These are phyloP conservation scores for Spermophilus dauricus DNA, from an alignment of 2,113 vertebrate species.

Conservation along the genomic window DNA sequence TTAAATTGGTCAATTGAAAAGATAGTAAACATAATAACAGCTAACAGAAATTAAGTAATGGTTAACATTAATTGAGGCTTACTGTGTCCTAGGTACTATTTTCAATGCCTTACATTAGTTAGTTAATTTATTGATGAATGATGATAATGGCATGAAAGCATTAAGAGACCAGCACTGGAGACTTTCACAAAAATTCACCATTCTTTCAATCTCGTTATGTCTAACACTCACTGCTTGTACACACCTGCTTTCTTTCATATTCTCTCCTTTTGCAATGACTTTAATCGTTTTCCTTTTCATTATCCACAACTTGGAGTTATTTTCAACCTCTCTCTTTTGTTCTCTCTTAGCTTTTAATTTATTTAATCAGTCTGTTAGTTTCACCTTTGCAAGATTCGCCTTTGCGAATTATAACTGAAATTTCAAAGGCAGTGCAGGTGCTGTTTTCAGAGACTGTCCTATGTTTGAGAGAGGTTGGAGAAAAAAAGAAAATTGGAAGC, in stretches of 20 bases:
- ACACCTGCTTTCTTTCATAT: background rate
- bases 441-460: background rate
- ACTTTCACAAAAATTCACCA: background rate
- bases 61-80: background rate
- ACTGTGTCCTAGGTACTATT: background rate
- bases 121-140: background rate
- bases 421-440: background rate
- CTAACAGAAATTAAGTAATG: background rate
- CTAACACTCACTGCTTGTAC: background rate
- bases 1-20: constrained; percentile 17
- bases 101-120: background rate
- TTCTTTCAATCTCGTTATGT: background rate
- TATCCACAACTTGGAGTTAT: background rate
- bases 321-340: constrained; percentile 50
- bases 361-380: constrained; percentile 52
- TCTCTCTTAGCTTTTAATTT: constrained; percentile 56
- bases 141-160: background rate
- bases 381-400: constrained; percentile 48
- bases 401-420: constrained; percentile 52
- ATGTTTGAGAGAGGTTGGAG: background rate
- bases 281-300: background rate
- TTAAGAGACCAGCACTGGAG: background rate
- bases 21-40: background rate
- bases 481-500: background rate
- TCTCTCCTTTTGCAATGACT: background rate